These are phyloP conservation scores for Tonatia bakeri DNA, from an alignment of 2,113 vertebrate species.

Conservation along the genomic window DNA sequence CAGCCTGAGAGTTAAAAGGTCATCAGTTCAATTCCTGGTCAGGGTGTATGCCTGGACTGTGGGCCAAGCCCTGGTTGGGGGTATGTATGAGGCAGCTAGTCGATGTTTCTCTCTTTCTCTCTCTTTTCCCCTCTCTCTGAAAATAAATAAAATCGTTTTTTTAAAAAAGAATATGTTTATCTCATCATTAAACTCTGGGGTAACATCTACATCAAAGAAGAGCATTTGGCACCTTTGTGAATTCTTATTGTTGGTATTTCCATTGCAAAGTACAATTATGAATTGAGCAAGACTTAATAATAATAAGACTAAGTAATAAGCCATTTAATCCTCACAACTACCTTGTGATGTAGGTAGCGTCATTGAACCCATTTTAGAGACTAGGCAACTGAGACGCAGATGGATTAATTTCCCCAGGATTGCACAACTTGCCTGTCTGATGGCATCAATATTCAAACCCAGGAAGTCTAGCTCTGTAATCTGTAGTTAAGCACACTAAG, in stretches of 20 bases:
- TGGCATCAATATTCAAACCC: background rate
- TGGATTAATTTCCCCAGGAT: background rate
- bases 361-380: background rate
- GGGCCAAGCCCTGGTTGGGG: no score
- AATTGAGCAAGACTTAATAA: background rate
- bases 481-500: background rate
- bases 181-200: background rate
- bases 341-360: background rate
- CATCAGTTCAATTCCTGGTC: no score
- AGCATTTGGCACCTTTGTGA: background rate
- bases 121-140: background rate
- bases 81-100: background rate
- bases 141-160: background rate
- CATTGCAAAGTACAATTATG: background rate
- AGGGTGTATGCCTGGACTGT: no score
- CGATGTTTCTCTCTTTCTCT: background rate
- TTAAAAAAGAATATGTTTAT: background rate
- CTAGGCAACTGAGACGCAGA: background rate
- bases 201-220: background rate
- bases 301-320: background rate
- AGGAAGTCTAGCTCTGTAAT: background rate
- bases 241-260: background rate
- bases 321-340: background rate
- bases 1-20: no score
- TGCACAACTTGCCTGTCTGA: background rate